Base-by-base conservation (phyloP, 1,140 invertebrate species). In the Druon quercuslanigerum region DNA sequence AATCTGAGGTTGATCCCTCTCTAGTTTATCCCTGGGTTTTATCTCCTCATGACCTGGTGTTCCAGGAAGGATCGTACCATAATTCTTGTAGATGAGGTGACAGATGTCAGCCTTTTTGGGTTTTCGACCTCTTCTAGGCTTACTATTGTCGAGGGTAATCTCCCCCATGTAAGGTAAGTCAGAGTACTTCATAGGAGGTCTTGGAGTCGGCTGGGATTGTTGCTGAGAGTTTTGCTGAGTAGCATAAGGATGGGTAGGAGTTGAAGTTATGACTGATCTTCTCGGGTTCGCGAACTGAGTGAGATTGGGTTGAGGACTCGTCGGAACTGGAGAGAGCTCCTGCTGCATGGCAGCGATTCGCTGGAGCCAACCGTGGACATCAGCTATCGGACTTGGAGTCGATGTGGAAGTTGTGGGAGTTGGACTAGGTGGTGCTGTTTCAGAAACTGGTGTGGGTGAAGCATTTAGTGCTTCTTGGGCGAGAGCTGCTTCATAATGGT, bases 101-200 rank as follows among this genome's bases (percentile, higher is more conserved):
- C 96, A 97, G 78, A 97, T 97, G 85, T 97, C 96, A 0, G 96
- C 96, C 84, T 97, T 97, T 83, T 97, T 97, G 1, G 96, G 96
- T 82, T 97, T 97, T 13, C 96, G 91, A 0, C 96, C 96, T 78
- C 96, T 92, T 50, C 96, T 89, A 0, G 96, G 96, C 83, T 96
- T 95, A 13, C 95, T 96, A 88, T 97, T 96, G 86, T 97, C 96
- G 75, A 97, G 87, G 0, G 96, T 97, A 91, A 97, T 96, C 85
- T 97, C 96, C 2, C 96, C 96, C 96, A 97, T 97, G 87, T 97
- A 97, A 0, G 96, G 96, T 5, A 97, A 90, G 84, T 97, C 96
- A n/a, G 95, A 94, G 82, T 96, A 96, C 71, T 95, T 95, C 75
- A 96, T 92, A 0, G 93, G 90, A 50, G 92, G 92, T 40, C 82